phyloP scores from a whole-genome alignment of 2,797 vertebrate species.

The Pelochelys cantorii region DNA sequence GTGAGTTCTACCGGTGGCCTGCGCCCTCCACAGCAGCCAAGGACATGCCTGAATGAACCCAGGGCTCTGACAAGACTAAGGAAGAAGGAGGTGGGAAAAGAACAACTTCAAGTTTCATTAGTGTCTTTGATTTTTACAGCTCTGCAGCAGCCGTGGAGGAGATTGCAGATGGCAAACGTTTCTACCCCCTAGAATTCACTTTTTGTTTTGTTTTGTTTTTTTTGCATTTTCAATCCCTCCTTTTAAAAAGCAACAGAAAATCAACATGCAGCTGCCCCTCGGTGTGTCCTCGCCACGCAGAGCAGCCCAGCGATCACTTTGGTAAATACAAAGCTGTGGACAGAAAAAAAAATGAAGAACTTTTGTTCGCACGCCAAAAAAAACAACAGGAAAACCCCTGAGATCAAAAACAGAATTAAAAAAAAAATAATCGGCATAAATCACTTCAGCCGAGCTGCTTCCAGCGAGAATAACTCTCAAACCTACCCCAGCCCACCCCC shows the following conservation, averaged over 20 bases:
- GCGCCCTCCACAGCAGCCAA: not conserved
- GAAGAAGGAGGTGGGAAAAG: not conserved
- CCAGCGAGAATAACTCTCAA: not conserved
- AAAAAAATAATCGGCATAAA: not conserved
- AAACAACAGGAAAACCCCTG: conserved; percentile 20
- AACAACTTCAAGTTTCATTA: not conserved
- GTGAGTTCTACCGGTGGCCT: not conserved
- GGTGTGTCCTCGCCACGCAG: not conserved
- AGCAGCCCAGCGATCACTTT: conserved; percentile 36
- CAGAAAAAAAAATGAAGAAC: not conserved
- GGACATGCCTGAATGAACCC: not conserved
- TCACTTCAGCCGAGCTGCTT: conserved; percentile 10
- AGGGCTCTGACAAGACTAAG: not conserved
- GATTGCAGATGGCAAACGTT: not conserved
- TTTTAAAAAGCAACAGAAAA: conserved; percentile 36
- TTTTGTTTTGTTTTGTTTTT: conserved; percentile 4
- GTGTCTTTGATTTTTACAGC: not conserved
- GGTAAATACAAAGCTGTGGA: conserved; percentile 39
- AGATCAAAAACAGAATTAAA: not conserved
- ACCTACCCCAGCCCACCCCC: not conserved
- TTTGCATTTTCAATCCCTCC: conserved; percentile 3
- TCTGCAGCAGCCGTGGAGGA: not conserved
- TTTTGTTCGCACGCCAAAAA: conserved; percentile 20
- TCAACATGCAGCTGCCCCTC: conserved; percentile 3
- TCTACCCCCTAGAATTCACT: not conserved